Evolutionary conservation across 2,113 vertebrate species (phyloP), one percentile per base, ranked within the genome.

Genomic region (Sialia sialis): DNA sequence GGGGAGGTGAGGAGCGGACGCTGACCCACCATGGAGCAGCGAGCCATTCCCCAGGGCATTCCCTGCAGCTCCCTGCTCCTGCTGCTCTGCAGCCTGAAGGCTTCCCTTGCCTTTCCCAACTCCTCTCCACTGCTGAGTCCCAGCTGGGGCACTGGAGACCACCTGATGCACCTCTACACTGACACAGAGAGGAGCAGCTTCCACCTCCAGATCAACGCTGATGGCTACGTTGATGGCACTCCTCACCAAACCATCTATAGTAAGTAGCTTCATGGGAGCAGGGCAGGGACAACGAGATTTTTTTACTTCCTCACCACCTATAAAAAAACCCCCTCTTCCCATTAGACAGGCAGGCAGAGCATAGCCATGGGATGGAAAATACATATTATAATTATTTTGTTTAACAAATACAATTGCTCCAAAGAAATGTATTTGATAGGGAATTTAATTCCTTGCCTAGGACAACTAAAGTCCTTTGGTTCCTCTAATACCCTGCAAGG

Each of bases 161-260:
- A 51, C 91, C 98, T 98, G 90, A 90, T 98, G 32, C 99, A 99
- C 86, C 97, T 98, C 81, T 98, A 98, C 94, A 98, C 98, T 0
- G 96, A 97, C 32, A 96, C 97, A 0, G 97, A 97, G 91, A 97
- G 96, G 67, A 98, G 96, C 97, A 99, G 98, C 97, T 98, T 98
- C 97, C 99, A 99, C 95, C 97, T 99, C 90, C 99, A 99, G 91
- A 99, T 99, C 97, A 98, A 96, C 0, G 79, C 79, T 5, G 97
- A 97, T 0, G 98, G 98, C 58, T 97, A 90, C 1, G 39, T 97
- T 36, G 97, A 94, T 6, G 98, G 97, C 11, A 82, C 84, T 9
- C 93, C 98, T n/a, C 90, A 96, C n/a, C 98, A 97, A 91, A 97
- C 97, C 82, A 95, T 97, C 90, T 97, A 98, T 90, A 99, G 99